These are phyloP conservation scores for Esox lucius DNA, from an alignment of 2,797 vertebrate genomes.

Conservation along the genomic window DNA sequence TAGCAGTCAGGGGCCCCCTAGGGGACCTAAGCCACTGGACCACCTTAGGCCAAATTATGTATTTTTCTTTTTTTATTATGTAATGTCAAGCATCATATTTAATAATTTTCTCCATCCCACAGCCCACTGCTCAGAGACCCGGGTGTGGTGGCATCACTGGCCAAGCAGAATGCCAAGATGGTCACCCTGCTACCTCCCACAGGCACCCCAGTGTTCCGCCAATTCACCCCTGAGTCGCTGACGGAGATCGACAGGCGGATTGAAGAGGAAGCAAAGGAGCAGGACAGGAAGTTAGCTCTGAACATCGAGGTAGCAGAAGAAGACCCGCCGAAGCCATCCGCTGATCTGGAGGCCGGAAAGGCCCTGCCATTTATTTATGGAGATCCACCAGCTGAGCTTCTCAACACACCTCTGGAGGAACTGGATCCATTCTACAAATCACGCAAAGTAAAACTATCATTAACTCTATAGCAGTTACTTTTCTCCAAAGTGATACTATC, in stretches of 20 bases:
- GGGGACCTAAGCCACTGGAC: too few species aligned
- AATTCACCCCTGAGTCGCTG: slow-evolving; percentile 84
- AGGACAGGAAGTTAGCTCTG: slow-evolving; percentile 49
- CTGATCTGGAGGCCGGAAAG: slow-evolving; percentile 90
- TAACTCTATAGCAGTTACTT: too few species aligned
- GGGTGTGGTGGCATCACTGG: slow-evolving; percentile 28
- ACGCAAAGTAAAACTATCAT: slow-evolving; percentile 77
- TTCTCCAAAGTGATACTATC: too few species aligned
- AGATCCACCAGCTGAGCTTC: slow-evolving; percentile 79
- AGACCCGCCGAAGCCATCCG: slow-evolving; percentile 77
- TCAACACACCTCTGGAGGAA: slow-evolving; percentile 88
- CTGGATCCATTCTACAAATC: slow-evolving; percentile 90
- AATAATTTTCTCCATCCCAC: neutral
- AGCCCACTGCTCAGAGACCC: slow-evolving; percentile 45
- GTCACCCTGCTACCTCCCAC: slow-evolving; percentile 69
- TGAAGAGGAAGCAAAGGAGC: slow-evolving; percentile 58
- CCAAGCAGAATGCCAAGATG: slow-evolving; percentile 84
- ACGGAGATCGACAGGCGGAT: slow-evolving; percentile 77
- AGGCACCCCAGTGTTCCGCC: slow-evolving; percentile 82
- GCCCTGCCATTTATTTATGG: slow-evolving; percentile 90
- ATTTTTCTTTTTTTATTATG: too few species aligned
- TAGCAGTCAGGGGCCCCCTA: too few species aligned
- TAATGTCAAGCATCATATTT: neutral
- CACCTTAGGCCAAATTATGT: too few species aligned
- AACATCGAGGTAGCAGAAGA: slow-evolving; percentile 76